Conservation (phyloP, 2,888 invertebrate genomes). For the Dynastes tityus region DNA sequence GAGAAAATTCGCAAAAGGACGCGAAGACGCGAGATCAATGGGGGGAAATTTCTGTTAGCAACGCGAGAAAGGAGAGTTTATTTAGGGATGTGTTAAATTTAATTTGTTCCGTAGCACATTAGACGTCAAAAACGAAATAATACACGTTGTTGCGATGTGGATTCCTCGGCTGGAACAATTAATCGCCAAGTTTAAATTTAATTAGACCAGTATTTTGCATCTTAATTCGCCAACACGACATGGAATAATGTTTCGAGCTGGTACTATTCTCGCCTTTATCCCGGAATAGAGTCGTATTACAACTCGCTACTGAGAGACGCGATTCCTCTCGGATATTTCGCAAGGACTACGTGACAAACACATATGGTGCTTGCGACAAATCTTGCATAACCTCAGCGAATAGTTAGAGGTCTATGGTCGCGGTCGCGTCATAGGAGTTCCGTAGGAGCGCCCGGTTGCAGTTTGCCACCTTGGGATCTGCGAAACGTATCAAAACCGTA, state of each 20-base stretch:
- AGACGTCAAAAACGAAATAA: slow-evolving; percentile 37
- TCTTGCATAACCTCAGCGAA: slow-evolving; percentile 44
- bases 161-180: slow-evolving; percentile 28
- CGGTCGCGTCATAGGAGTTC: background rate
- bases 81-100: slow-evolving; percentile 29
- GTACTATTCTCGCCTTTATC: slow-evolving; percentile 23
- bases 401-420: background rate
- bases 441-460: slow-evolving; percentile 57
- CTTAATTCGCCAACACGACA: slow-evolving; percentile 39
- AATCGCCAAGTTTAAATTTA: slow-evolving; percentile 43
- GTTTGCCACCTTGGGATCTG: slow-evolving; percentile 58
- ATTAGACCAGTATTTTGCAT: slow-evolving; percentile 44
- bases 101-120: slow-evolving; percentile 29
- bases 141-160: slow-evolving; percentile 4
- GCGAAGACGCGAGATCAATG: slow-evolving; percentile 1
- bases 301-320: background rate
- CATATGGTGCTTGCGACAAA: slow-evolving; percentile 55
- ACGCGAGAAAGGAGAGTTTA: slow-evolving; percentile 1
- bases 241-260: slow-evolving; percentile 8
- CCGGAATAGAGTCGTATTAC: slow-evolving; percentile 33
- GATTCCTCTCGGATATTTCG: slow-evolving; percentile 37
- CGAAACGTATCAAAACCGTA: slow-evolving; percentile 51
- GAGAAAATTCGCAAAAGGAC: background rate
- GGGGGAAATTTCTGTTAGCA: background rate
- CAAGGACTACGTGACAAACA: slow-evolving; percentile 58